Evolutionary conservation across 2,797 vertebrate species (phyloP).

Genomic region (Leucoraja ocellata): DNA sequence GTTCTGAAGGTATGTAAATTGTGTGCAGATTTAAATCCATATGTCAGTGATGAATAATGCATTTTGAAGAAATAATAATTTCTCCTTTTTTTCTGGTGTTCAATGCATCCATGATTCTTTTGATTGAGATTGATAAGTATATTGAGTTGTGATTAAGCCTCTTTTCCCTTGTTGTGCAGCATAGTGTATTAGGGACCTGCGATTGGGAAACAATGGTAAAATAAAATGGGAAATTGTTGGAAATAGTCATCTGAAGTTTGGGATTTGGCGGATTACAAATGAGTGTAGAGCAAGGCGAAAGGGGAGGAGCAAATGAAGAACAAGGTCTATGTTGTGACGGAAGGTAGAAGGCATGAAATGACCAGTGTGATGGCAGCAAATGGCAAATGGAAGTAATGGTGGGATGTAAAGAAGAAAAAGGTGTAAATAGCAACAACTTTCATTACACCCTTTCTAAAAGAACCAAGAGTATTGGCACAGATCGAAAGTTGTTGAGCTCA

Average conservation of each 20-base stretch:
- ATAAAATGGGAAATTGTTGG: not conserved
- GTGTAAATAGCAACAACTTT: not conserved
- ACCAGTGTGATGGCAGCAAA: not conserved
- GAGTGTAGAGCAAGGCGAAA: not conserved
- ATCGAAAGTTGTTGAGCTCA: not conserved
- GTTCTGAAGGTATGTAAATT: too few species aligned
- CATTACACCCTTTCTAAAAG: not conserved
- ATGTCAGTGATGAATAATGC: not conserved
- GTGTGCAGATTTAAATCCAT: not conserved
- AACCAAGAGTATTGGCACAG: not conserved
- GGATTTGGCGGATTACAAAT: not conserved
- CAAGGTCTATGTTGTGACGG: not conserved
- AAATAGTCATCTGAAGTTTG: not conserved
- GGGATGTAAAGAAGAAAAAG: not conserved
- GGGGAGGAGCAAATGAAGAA: not conserved
- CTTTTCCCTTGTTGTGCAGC: not conserved
- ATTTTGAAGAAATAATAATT: not conserved
- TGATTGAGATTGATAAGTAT: not conserved
- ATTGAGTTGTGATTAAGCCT: not conserved
- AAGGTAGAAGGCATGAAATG: not conserved
- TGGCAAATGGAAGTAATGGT: not conserved
- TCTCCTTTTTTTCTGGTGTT: not conserved
- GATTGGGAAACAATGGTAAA: not conserved
- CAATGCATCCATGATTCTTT: not conserved
- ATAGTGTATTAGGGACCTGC: not conserved